Conservation (phyloP, 2,113 vertebrate genomes). For the Dasypus novemcinctus region DNA sequence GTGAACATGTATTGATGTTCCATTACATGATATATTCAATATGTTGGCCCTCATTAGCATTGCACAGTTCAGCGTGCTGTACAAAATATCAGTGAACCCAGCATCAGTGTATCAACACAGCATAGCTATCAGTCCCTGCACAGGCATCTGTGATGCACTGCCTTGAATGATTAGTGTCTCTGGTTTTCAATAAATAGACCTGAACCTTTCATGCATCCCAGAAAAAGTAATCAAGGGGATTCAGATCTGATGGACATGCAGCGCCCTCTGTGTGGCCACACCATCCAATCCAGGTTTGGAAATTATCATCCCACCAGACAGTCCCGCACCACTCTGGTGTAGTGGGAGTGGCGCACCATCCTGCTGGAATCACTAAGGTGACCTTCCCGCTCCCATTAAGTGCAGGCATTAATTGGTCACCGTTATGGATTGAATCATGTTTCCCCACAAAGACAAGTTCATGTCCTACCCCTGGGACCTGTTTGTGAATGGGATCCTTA, state of each 20-base stretch:
- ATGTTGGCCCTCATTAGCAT: neutral
- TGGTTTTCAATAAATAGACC: neutral
- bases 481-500: no score
- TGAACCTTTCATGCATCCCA: neutral
- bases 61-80: neutral
- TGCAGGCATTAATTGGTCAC: neutral
- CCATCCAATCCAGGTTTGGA: neutral
- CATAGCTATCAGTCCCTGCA: neutral
- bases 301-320: neutral
- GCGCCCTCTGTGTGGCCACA: neutral
- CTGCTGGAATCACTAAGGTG: neutral
- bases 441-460: no score
- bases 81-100: rapidly evolving
- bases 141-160: rapidly evolving
- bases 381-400: neutral
- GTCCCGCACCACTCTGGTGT: no score
- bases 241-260: neutral
- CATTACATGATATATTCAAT: neutral
- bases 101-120: rapidly evolving
- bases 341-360: neutral
- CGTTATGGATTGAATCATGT: neutral
- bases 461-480: no score
- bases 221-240: neutral
- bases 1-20: no score
- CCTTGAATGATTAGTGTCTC: neutral